These are phyloP conservation scores for Axea sp. DNA, from an alignment of 2,888 invertebrate genomes.

Conservation along the genomic window DNA sequence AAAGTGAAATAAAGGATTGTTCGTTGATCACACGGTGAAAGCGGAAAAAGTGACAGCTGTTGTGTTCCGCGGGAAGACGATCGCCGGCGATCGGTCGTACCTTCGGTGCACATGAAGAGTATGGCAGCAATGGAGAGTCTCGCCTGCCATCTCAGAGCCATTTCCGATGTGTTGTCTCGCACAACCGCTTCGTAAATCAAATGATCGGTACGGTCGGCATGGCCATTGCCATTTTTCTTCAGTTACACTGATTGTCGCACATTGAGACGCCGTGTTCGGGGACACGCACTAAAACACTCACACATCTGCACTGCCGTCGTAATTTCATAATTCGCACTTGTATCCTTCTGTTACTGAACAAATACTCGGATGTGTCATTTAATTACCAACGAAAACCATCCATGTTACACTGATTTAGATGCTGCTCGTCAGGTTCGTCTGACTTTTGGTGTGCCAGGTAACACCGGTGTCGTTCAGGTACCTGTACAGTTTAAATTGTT, in stretches of 20 bases:
- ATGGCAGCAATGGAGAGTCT: slow-evolving; percentile 78
- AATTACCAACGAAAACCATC: background rate
- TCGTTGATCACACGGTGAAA: no score
- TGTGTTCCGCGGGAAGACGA: no score
- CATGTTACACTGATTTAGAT: no score
- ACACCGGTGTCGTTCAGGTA: no score
- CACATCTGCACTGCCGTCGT: slow-evolving; percentile 21
- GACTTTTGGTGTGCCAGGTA: no score
- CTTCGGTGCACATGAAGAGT: slow-evolving; percentile 78
- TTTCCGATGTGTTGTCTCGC: slow-evolving; percentile 70
- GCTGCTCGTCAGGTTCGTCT: no score
- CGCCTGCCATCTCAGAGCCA: slow-evolving; percentile 79
- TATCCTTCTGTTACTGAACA: background rate
- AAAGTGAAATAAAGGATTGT: no score
- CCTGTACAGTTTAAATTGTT: no score
- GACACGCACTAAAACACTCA: slow-evolving; percentile 30
- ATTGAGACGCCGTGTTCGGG: no score
- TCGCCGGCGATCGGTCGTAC: slow-evolving; percentile 66
- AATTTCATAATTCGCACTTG: slow-evolving; percentile 6
- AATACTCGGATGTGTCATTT: background rate
- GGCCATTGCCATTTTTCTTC: slow-evolving; percentile 15
- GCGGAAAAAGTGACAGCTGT: no score
- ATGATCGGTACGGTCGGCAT: slow-evolving; percentile 66
- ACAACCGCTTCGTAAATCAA: slow-evolving; percentile 65
- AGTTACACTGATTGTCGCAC: slow-evolving; percentile 14